A percentile compares a stretch with the other conserved stretches of the same genome.
Evolutionary conservation across 2,888 invertebrate species (phyloP).

Genomic region (Philereme transversata): DNA sequence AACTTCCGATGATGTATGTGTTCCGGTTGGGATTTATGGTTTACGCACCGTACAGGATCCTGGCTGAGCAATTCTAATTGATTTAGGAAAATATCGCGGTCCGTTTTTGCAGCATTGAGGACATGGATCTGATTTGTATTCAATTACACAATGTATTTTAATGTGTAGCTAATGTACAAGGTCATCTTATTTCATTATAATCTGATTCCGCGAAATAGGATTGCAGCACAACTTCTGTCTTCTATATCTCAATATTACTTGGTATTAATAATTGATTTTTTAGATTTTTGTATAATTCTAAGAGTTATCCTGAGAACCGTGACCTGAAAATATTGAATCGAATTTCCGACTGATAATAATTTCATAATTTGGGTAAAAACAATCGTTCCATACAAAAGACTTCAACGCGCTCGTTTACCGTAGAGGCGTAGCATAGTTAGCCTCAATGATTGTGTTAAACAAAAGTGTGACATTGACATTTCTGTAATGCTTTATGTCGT

Average conservation of each 20-base stretch:
- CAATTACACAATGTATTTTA: constrained; percentile 16
- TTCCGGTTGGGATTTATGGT: constrained; percentile 64
- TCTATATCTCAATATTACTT: background rate
- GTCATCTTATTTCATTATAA: constrained; percentile 14
- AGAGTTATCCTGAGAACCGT: too few species aligned
- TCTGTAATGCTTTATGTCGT: too few species aligned
- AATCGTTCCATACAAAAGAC: constrained; percentile 28
- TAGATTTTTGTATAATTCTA: too few species aligned
- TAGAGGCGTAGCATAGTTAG: background rate
- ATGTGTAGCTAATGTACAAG: constrained; percentile 18
- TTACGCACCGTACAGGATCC: constrained; percentile 30
- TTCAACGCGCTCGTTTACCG: constrained; percentile 30
- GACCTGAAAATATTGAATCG: too few species aligned
- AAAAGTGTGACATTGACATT: too few species aligned
- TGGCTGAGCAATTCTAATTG: constrained; percentile 39
- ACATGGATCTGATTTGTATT: constrained; percentile 17
- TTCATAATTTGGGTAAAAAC: background rate
- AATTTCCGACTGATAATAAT: too few species aligned
- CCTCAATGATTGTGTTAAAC: too few species aligned
- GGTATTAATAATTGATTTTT: too few species aligned
- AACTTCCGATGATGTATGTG: constrained; percentile 73
- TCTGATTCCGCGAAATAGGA: constrained; percentile 13
- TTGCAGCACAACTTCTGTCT: constrained; percentile 2
- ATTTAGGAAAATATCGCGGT: constrained; percentile 24
- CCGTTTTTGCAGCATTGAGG: constrained; percentile 19